Evolutionary conservation across 1,140 invertebrate species (phyloP), one percentile per base, ranked within the genome.

Genomic region (Arion vulgaris): DNA sequence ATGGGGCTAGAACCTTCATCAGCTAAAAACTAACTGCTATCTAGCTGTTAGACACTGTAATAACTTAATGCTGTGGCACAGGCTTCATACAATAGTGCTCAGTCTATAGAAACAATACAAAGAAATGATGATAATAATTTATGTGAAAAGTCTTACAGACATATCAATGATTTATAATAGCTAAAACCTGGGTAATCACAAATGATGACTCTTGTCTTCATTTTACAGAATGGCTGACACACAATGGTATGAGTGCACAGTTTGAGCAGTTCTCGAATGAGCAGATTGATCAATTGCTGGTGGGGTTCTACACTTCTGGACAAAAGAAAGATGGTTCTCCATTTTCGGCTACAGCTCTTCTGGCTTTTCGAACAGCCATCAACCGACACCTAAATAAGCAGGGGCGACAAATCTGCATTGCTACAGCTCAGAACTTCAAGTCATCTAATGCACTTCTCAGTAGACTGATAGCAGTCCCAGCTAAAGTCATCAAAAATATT

Each of bases 241-340:
- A n/a, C 36, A 28, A 69, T 39, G 57, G 78, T 9, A 80, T 68
- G 78, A 69, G n/a, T 28, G n/a, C 39, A 5, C 38, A 68, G 17
- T 80, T 80, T 80, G 78, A 80, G 39, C 36, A 69, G 39, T 80
- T 69, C 66, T 41, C 78, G 45, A 62, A 80, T 34, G 41, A 41
- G 28, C 34, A 80, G 36, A 36, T 80, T 28, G 41, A 80, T 19
- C 62, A 80, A 45, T 69, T 80, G 78, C 17, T 80, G 38, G 5
- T 69, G n/a, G 66, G 66, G 4, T 80, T 80, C 41, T 80, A 80
- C 41, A 80, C 78, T 69, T 69, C 78, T 41, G 62, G 62, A 34
- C 78, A 69, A n/a, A 84, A 81, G 62, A 84, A 80, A 74, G 80
- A 77, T 66, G 83, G 83, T 41, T 34, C 83, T 34, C 74, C 83